Evolutionary conservation across 2,113 vertebrate genomes (phyloP), one percentile per base, ranked within the genome.

Genomic region (Odocoileus virginianus): DNA sequence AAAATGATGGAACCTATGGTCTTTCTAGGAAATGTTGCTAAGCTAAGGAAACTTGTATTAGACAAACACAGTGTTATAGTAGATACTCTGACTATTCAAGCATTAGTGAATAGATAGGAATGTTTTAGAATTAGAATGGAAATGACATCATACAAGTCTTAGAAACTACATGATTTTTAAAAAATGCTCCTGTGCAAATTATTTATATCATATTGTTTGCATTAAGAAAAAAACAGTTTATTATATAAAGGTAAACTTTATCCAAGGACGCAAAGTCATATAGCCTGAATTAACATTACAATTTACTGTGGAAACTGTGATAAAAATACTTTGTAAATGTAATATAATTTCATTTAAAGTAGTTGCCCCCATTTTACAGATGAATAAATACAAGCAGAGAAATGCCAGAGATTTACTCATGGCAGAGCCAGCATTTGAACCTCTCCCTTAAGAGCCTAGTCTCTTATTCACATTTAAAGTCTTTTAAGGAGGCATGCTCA

Each of bases 281-380:
- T 28, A 89, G 5, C 76, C 52, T 89, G 36, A 55, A 94, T 92
- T 83, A 64, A 81, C 85, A 92, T 96, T 74, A 86, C 9, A 82
- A 54, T 61, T 40, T 97, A 83, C 43, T 92, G 30, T 92, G 95
- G 36, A 76, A 92, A 83, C 36, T 96, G 10, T 94, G 86, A 91
- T 97, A 96, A 97, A 87, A 95, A 52, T 96, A 36, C 23, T 96
- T 94, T 83, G 50, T 64, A 95, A 97, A 50, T 86, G 19, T 81
- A 61, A 76, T 95, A 67, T 94, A 92, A 86, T 92, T 95, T 95
- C 28, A 79, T 94, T 94, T 85, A 95, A 90, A 82, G 7, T 86
- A 64, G 60, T 55, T 54, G 94, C 60, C 6, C 36, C 50, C 23
- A 71, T 91, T 97, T 97, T 97, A 82, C 40, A 97, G 57, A 27